phyloP scores from a whole-genome alignment of 2,888 invertebrate genomes.

The Coremacera marginata region DNA sequence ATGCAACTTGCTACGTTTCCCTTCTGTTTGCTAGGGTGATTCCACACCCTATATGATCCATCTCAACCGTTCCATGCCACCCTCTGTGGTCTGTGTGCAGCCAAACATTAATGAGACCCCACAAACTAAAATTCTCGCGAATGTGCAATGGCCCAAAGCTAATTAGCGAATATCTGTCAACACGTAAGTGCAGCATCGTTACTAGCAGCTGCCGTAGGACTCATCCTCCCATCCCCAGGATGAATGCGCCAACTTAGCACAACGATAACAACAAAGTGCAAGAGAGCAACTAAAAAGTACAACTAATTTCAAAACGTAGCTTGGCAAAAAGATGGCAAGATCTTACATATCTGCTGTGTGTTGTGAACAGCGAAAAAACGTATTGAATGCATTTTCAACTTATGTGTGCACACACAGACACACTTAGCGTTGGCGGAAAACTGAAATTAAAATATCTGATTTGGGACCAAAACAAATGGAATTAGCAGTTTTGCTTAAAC shows the following conservation, averaged over 20 bases:
- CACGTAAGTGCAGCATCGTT: conserved; percentile 7
- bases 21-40: not conserved
- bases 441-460: no score
- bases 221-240: not conserved
- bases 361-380: no score
- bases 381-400: no score
- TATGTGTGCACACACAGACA: no score
- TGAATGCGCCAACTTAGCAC: not conserved
- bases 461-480: no score
- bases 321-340: no score
- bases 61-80: not conserved
- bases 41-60: no score
- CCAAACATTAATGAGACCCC: conserved; percentile 47
- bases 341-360: no score
- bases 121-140: conserved; percentile 55
- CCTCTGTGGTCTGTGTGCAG: not conserved
- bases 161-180: conserved; percentile 58
- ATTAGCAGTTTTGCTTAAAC: no score
- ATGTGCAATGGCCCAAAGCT: conserved; percentile 57
- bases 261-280: conserved; percentile 1
- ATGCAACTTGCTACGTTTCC: not conserved
- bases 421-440: no score
- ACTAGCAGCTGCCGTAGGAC: not conserved
- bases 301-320: no score
- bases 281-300: not conserved